A percentile compares a stretch with the other conserved stretches of the same genome.
These are phyloP conservation scores for Automeris io DNA, from an alignment of 2,888 invertebrate genomes.

Conservation along the genomic window DNA sequence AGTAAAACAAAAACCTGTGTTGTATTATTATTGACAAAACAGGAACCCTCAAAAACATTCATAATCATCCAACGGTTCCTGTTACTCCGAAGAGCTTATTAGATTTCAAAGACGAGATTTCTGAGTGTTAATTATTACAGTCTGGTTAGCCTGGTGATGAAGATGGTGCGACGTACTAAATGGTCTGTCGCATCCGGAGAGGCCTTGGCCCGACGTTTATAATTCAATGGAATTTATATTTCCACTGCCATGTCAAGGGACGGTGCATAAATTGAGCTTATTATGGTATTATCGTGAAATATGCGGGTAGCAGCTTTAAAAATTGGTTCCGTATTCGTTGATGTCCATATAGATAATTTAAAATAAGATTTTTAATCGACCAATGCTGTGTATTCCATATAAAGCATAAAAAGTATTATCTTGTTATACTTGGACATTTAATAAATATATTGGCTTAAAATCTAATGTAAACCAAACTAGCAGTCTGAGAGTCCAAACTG, in stretches of 20 bases:
- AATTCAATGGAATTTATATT: conserved; percentile 25
- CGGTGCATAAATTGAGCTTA: conserved; percentile 6
- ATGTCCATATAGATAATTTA: not conserved
- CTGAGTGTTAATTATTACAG: conserved; percentile 25
- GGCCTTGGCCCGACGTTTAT: conserved; percentile 15
- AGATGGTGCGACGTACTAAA: conserved; percentile 24
- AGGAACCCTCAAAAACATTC: too few species aligned
- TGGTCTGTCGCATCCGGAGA: conserved; percentile 18
- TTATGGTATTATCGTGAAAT: conserved; percentile 2
- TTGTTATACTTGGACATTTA: too few species aligned
- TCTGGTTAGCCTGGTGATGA: conserved; percentile 22
- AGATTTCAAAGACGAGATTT: conserved; percentile 22
- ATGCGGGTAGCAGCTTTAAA: not conserved
- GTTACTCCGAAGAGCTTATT: conserved; percentile 15
- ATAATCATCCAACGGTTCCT: too few species aligned
- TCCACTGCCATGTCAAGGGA: conserved; percentile 11
- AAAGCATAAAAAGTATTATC: too few species aligned
- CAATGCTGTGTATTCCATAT: too few species aligned
- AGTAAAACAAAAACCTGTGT: too few species aligned
- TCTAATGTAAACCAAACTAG: too few species aligned
- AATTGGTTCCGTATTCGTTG: not conserved
- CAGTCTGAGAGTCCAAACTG: too few species aligned
- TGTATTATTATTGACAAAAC: too few species aligned
- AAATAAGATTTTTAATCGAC: not conserved
- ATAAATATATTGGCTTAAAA: too few species aligned